A percentile compares a stretch with the other conserved stretches of the same genome.
Evolutionary conservation across 1,140 invertebrate genomes (phyloP).

Genomic region (Hermetia illucens): DNA sequence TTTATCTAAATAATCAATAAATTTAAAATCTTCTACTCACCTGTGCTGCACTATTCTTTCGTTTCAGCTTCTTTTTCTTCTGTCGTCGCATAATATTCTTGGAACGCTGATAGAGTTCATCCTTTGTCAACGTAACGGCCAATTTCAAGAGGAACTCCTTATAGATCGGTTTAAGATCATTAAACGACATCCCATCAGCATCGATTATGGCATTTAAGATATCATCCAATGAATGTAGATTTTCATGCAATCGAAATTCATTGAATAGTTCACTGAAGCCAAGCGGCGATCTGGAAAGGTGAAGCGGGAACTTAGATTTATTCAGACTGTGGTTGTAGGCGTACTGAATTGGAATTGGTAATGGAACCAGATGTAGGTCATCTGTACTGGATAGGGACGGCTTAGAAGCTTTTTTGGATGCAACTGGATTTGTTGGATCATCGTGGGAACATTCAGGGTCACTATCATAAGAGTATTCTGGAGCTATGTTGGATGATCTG

Average conservation of each 20-base stretch:
- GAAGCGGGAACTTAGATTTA: too few relatives aligned
- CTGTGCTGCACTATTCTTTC: constrained; percentile 32
- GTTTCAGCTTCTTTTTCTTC: constrained; percentile 44
- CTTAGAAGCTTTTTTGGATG: too few relatives aligned
- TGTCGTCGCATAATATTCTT: constrained; percentile 78
- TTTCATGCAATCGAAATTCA: constrained; percentile 71
- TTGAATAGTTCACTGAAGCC: constrained; percentile 72
- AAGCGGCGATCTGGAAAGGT: constrained; percentile 47
- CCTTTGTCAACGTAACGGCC: constrained; percentile 73
- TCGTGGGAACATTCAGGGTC: too few relatives aligned
- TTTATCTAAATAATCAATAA: too few relatives aligned
- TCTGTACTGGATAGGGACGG: too few relatives aligned
- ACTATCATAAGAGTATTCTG: too few relatives aligned
- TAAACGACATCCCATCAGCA: constrained; percentile 82
- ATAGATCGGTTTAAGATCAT: constrained; percentile 78
- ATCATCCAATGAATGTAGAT: constrained; percentile 72
- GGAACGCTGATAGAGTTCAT: constrained; percentile 76
- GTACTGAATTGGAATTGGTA: too few relatives aligned
- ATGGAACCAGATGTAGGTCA: too few relatives aligned
- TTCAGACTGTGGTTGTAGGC: too few relatives aligned
- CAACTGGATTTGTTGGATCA: too few relatives aligned
- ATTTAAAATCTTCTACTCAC: too few relatives aligned
- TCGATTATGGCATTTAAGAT: constrained; percentile 77
- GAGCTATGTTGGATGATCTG: too few relatives aligned
- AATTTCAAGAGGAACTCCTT: constrained; percentile 78